Evolutionary conservation across 2,888 invertebrate genomes (phyloP).

Genomic region (Drosophila falleni): DNA sequence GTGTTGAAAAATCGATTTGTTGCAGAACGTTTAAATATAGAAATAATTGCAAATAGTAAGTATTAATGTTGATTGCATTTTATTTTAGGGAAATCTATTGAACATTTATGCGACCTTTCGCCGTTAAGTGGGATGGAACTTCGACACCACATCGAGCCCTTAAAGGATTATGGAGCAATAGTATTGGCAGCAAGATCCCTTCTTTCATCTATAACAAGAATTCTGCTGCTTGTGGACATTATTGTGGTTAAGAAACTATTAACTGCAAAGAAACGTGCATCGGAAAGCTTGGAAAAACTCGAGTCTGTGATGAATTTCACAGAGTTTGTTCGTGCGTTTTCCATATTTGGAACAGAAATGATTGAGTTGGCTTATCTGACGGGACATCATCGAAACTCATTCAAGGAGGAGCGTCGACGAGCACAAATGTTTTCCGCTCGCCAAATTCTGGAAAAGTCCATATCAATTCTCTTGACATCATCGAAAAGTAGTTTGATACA

Average conservation of each 20-base stretch:
- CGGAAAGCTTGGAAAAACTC: conserved; percentile 92
- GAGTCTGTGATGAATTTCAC: conserved; percentile 96
- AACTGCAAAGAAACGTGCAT: conserved; percentile 97
- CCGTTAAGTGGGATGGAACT: conserved; percentile 87
- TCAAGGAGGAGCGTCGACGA: conserved; percentile 96
- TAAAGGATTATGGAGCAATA: conserved; percentile 90
- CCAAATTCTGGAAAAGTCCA: conserved; percentile 97
- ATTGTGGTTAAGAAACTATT: conserved; percentile 98
- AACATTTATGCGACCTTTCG: conserved; percentile 93
- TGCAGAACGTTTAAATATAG: background rate
- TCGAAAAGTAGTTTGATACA: conserved; percentile 98
- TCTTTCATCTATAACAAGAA: conserved; percentile 97
- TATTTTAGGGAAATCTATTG: conserved; percentile 93
- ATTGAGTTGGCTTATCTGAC: conserved; percentile 98
- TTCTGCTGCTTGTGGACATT: conserved; percentile 97
- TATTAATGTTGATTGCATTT: background rate
- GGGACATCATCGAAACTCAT: conserved; percentile 91
- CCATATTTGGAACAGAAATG: conserved; percentile 99
- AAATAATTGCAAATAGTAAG: background rate
- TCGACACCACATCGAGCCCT: conserved; percentile 88
- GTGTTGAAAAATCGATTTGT: background rate
- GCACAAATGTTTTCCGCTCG: conserved; percentile 99
- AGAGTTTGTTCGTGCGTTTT: conserved; percentile 99
- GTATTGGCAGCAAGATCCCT: conserved; percentile 97
- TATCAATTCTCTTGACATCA: conserved; percentile 98